A percentile compares a stretch with the other conserved stretches of the same genome.
Conservation (phyloP, 2,888 invertebrate genomes). For the Rhimphoctona megacephalus region DNA sequence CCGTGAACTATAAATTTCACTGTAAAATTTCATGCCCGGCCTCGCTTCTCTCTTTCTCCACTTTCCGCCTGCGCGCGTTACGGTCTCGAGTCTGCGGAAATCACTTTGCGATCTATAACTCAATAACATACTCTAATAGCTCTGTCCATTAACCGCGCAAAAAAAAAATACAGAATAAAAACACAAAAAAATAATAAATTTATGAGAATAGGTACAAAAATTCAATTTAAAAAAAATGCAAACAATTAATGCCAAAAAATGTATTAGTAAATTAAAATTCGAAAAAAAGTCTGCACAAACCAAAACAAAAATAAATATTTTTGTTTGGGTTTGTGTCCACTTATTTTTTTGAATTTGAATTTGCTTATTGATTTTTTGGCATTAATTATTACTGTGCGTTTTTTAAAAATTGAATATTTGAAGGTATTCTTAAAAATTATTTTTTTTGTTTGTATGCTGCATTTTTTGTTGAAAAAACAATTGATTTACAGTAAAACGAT, state of each 20-base stretch:
- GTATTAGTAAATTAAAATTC: background rate
- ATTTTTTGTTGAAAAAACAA: background rate
- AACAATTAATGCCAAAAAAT: background rate
- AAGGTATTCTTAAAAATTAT: too few species aligned
- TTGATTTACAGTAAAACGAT: background rate
- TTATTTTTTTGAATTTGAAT: too few species aligned
- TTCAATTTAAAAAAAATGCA: background rate
- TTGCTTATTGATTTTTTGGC: too few species aligned
- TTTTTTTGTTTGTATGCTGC: too few species aligned
- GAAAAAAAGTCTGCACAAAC: background rate
- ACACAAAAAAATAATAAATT: background rate
- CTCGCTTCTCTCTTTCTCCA: constrained; percentile 29
- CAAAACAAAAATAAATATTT: background rate
- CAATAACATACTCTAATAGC: constrained; percentile 42
- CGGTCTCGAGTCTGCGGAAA: constrained; percentile 53
- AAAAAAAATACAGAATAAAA: constrained; percentile 25
- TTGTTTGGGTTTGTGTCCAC: too few species aligned
- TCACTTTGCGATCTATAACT: constrained; percentile 47
- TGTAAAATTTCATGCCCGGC: constrained; percentile 56
- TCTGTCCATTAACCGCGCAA: constrained; percentile 6
- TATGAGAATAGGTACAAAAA: background rate
- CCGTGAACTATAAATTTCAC: constrained; percentile 66
- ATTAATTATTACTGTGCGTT: too few species aligned
- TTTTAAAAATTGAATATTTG: too few species aligned
- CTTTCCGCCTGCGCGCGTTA: constrained; percentile 53